Percentiles rank a stretch among this genome's conserved stretches.
Evolutionary conservation across 2,797 vertebrate genomes (phyloP).

Genomic region (Protosalanx chinensis): DNA sequence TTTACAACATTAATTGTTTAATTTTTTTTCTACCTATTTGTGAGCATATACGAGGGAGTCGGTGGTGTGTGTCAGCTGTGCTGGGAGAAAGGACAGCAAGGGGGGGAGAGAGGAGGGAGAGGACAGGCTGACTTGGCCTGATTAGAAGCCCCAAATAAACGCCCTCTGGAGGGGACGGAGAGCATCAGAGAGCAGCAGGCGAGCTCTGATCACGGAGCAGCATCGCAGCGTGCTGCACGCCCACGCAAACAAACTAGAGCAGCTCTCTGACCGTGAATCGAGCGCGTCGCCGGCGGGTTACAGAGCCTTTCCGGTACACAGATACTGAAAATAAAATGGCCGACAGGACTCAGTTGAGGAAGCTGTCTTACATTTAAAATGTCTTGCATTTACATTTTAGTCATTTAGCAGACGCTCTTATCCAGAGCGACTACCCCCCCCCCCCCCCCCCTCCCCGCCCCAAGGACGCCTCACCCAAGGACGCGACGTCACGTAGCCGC

Average conservation of each 20-base stretch:
- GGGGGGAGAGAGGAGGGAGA: slow-evolving; percentile 23
- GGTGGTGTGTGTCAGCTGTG: no score
- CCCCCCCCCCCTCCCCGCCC: no score
- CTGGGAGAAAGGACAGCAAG: background rate
- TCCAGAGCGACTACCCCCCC: no score
- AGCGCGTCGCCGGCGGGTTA: background rate
- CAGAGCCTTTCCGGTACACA: background rate
- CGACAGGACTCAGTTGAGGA: background rate
- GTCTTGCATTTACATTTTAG: no score
- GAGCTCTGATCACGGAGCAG: slow-evolving; percentile 35
- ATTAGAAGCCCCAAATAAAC: slow-evolving; percentile 71
- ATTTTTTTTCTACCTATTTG: no score
- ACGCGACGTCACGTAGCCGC: no score
- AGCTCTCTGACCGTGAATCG: slow-evolving; percentile 25
- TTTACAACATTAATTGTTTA: no score
- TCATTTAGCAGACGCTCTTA: no score
- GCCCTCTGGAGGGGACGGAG: slow-evolving; percentile 41
- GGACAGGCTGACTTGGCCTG: slow-evolving; percentile 66
- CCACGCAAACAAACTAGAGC: slow-evolving; percentile 46
- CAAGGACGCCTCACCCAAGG: no score
- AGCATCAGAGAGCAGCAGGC: slow-evolving; percentile 1
- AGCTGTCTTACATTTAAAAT: background rate
- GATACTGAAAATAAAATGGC: background rate
- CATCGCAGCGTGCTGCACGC: slow-evolving; percentile 33
- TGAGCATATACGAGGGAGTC: no score